Conservation (phyloP, 2,113 vertebrate species). For the Colaptes auratus region DNA sequence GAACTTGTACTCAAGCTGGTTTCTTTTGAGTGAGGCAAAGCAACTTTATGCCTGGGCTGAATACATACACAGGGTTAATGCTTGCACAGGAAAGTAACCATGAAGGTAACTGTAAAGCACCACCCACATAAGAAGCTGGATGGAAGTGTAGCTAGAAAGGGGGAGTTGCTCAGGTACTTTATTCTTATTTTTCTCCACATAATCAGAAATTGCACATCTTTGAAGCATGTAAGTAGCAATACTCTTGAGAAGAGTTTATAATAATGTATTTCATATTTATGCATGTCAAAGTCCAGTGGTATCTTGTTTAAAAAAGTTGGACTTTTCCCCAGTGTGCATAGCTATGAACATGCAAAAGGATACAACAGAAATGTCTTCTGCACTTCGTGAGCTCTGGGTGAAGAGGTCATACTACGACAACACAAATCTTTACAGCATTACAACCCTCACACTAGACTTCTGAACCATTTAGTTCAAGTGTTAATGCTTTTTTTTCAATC, state of each 20-base stretch:
- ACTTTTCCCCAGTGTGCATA: fast-evolving
- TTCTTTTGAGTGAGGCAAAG: not conserved
- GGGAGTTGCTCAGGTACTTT: not conserved
- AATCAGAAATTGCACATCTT: not conserved
- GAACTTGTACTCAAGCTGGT: not conserved
- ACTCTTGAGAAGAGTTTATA: not conserved
- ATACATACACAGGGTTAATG: not conserved
- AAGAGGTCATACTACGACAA: not conserved
- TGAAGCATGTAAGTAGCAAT: not conserved
- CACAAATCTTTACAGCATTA: not conserved
- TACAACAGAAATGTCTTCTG: not conserved
- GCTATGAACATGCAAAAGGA: not conserved
- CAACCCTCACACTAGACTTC: not conserved
- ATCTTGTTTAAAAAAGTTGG: not conserved
- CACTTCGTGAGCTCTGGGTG: not conserved
- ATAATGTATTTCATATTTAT: not conserved
- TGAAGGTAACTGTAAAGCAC: not conserved
- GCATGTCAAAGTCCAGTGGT: not conserved
- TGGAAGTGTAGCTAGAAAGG: not conserved
- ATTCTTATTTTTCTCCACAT: not conserved
- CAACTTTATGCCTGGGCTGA: not conserved
- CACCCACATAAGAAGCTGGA: no score
- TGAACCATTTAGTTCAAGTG: not conserved
- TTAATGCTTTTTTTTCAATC: not conserved
- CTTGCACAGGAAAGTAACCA: not conserved